phyloP scores from a whole-genome alignment of 2,797 vertebrate species.

The Rhabdomys pumilio region DNA sequence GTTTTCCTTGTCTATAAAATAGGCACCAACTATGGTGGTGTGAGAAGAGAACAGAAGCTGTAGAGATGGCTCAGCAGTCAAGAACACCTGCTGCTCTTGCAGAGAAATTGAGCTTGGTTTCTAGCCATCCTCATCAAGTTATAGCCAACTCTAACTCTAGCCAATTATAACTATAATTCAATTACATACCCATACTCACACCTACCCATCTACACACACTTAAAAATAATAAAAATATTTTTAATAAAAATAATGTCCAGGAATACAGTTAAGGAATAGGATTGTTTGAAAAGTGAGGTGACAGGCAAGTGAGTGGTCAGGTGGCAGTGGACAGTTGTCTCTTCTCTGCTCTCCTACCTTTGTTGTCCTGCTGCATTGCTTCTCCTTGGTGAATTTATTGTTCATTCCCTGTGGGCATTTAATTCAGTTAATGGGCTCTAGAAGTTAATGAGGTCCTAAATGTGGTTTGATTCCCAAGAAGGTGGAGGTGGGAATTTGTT shows the following conservation, averaged over 20 bases:
- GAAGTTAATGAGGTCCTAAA: not conserved
- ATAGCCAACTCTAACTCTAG: not conserved
- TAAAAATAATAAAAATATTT: not conserved
- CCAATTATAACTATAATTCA: not conserved
- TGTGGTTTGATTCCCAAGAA: constrained; percentile 21
- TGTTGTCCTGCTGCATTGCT: constrained; percentile 43
- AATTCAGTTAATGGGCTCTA: constrained; percentile 16
- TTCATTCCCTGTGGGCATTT: not conserved
- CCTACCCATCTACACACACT: not conserved
- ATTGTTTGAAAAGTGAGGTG: not conserved
- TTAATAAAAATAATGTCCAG: not conserved
- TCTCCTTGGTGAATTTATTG: constrained; percentile 42
- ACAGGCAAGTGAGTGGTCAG: not conserved
- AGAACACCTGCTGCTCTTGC: too few species aligned
- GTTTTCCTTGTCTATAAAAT: constrained; percentile 41
- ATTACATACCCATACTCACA: too few species aligned
- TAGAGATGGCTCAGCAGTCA: not conserved
- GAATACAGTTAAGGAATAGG: constrained; percentile 10
- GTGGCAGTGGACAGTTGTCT: not conserved
- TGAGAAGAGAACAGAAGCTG: not conserved
- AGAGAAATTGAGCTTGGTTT: not conserved
- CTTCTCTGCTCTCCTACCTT: not conserved
- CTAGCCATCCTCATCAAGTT: not conserved
- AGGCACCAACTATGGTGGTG: not conserved
- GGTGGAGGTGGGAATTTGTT: not conserved